A percentile compares a stretch with the other conserved stretches of the same genome.
phyloP scores from a whole-genome alignment of 2,888 invertebrate species.

The Invenusta paracnida region DNA sequence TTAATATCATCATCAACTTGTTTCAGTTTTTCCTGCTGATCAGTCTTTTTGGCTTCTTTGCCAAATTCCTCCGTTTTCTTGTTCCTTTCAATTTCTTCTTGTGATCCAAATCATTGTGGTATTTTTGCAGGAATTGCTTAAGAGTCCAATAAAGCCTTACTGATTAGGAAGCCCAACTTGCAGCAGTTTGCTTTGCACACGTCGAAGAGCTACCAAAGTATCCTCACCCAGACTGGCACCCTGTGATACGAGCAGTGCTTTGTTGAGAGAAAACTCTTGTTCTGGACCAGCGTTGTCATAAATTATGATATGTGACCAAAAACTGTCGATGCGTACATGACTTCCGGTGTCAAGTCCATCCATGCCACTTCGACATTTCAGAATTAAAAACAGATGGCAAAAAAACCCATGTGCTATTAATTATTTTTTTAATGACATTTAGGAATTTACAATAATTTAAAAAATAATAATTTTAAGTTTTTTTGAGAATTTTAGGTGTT shows the following conservation, averaged over 20 bases:
- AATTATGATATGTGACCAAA: not conserved
- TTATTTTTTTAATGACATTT: too few relatives aligned
- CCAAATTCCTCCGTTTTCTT: not conserved
- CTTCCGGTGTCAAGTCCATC: not conserved
- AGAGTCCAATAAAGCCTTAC: not conserved
- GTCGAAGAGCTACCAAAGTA: not conserved
- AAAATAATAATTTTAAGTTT: too few relatives aligned
- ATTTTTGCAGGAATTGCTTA: conserved; percentile 4
- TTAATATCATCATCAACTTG: not conserved
- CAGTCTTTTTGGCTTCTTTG: not conserved
- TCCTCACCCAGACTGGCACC: not conserved
- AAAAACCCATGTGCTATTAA: too few relatives aligned
- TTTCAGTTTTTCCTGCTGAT: not conserved
- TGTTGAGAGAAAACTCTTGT: conserved; percentile 12
- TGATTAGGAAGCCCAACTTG: not conserved
- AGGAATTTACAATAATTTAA: too few relatives aligned
- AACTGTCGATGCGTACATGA: not conserved
- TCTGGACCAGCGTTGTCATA: not conserved
- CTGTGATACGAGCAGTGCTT: conserved; percentile 1
- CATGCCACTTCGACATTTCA: not conserved
- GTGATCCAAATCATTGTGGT: conserved; percentile 18
- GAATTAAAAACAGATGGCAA: too few relatives aligned
- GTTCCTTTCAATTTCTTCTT: not conserved
- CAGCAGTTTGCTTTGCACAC: not conserved
- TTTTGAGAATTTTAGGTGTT: too few relatives aligned